Evolutionary conservation across 2,797 vertebrate species (phyloP), one percentile per base, ranked within the genome.

Genomic region (Nyctibius grandis): DNA sequence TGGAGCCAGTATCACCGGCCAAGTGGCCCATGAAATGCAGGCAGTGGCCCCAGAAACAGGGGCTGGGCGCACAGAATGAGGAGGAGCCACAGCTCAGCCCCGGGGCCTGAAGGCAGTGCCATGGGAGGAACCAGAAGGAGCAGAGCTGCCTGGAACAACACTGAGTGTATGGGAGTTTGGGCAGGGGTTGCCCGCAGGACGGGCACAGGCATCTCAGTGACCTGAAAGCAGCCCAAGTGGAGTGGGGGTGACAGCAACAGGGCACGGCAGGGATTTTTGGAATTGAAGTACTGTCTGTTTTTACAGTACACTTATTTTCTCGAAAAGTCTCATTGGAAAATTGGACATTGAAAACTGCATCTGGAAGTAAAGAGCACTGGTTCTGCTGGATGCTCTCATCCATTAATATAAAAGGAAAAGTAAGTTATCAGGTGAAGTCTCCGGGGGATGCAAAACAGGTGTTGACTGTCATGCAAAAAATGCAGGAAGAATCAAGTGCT

Each of bases 41-140:
- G 20, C 14, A 47, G 44, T 20, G 23, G 44, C 26, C 57, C 31
- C 57, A 61, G 57, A 50, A 76, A 21, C 22, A 50, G 28, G 14
- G 11, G 1, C 18, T 51, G 31, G 23, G 29, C 57, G 12, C 3
- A 4, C 0, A 0, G 64, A 68, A 29, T 1, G 3, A 68, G 29
- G 13, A 57, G 53, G 51, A 68, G 51, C 51, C 5, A 5, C 63
- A 38, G 17, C 18, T 80, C 34, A 68, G 25, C 22, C 29, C 15
- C 1, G 6, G 34, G 29, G 7, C 29, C 23, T 57, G 34, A 68
- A 57, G 42, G 22, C n/a, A 67, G 5, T 2, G 11, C 29, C 31
- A 38, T 7, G 2, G 3, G 34, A 68, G 18, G 12, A 42, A 60
- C 29, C 17, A 68, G n/a, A 17, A 56, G 61, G 29, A 48, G 64